A percentile compares a stretch with the other conserved stretches of the same genome.
These are phyloP conservation scores for Drosophila parthenogenetica DNA, from an alignment of 2,888 invertebrate genomes.

Conservation along the genomic window DNA sequence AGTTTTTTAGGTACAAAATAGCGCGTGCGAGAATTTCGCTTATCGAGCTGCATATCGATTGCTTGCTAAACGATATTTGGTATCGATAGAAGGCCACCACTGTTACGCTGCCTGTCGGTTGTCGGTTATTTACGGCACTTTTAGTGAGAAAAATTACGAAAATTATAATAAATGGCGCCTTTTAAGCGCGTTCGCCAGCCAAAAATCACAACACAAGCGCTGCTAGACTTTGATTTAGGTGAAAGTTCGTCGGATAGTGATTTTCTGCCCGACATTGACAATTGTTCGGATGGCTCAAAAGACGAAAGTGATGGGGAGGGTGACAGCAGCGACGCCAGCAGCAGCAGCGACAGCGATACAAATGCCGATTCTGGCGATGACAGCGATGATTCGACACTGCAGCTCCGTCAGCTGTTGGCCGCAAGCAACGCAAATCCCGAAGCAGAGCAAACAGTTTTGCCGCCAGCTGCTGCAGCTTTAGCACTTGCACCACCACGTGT, in stretches of 20 bases:
- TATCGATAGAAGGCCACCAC: conserved; percentile 31
- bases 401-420: conserved; percentile 73
- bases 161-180: conserved; percentile 69
- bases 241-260: conserved; percentile 98
- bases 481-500: conserved; percentile 31
- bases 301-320: conserved; percentile 88
- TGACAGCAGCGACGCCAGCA: conserved; percentile 72
- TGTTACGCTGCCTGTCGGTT: conserved; percentile 17
- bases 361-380: conserved; percentile 65
- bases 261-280: conserved; percentile 93
- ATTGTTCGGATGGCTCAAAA: conserved; percentile 85
- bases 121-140: conserved; percentile 27
- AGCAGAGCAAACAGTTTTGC: conserved; percentile 1
- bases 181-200: conserved; percentile 87
- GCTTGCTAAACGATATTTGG: conserved; percentile 2
- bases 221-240: conserved; percentile 93
- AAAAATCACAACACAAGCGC: conserved; percentile 88
- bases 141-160: conserved; percentile 23
- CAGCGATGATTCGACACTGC: conserved; percentile 80
- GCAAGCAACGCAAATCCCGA: conserved; percentile 52
- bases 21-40: neutral
- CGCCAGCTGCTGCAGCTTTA: conserved; percentile 9
- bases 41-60: neutral
- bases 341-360: conserved; percentile 72
- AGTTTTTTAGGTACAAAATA: too few species aligned